A percentile compares a stretch with the other conserved stretches of the same genome.
Conservation (phyloP, 2,888 invertebrate species). For the Acleris emargana region DNA sequence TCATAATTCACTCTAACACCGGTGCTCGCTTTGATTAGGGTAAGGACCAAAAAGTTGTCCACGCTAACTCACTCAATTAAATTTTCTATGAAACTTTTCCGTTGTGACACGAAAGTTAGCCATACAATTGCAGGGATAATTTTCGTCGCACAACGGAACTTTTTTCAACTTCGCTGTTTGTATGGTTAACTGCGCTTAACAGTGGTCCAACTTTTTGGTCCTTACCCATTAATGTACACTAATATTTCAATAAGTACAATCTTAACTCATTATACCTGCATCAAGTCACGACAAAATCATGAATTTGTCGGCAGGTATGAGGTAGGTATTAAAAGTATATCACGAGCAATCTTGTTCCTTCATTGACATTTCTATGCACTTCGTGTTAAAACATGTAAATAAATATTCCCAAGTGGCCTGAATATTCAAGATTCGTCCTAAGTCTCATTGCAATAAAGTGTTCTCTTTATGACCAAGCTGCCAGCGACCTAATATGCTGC, state of each 20-base stretch:
- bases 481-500: constrained; percentile 83
- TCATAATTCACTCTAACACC: too few species aligned
- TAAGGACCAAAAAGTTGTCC: too few species aligned
- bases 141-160: too few species aligned
- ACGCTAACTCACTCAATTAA: too few species aligned
- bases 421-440: constrained; percentile 16
- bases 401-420: background rate
- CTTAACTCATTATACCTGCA: background rate
- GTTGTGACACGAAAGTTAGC: too few species aligned
- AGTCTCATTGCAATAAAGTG: constrained; percentile 52
- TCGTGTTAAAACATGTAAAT: constrained; percentile 7
- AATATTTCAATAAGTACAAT: background rate
- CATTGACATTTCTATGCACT: constrained; percentile 26
- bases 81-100: too few species aligned
- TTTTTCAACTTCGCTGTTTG: too few species aligned
- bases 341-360: constrained; percentile 18
- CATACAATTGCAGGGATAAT: too few species aligned
- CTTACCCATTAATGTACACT: too few species aligned
- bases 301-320: background rate
- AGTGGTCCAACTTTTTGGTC: too few species aligned
- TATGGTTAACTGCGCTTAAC: too few species aligned
- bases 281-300: constrained; percentile 1
- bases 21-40: constrained; percentile 19
- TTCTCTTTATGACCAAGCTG: constrained; percentile 79
- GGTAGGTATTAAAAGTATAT: background rate